Evolutionary conservation across 2,888 invertebrate genomes (phyloP).

Genomic region (Synanthedon tipuliformis): DNA sequence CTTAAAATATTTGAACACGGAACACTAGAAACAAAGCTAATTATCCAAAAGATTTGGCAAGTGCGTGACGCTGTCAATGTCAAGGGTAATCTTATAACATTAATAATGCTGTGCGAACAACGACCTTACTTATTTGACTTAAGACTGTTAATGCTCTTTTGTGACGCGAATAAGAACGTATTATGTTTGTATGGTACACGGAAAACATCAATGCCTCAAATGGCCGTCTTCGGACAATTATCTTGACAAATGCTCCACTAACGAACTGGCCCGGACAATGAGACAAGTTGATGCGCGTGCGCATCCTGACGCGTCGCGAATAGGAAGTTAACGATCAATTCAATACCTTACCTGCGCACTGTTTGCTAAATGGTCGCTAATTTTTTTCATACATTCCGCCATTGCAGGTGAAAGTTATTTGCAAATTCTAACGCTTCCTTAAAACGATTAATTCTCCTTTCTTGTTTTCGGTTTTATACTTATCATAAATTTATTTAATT

Average conservation of each 20-base stretch:
- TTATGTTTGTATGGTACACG: conserved; percentile 16
- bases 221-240: conserved; percentile 49
- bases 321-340: conserved; percentile 49
- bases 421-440: conserved; percentile 6
- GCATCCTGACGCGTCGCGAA: conserved; percentile 38
- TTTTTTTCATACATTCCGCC: conserved; percentile 17
- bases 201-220: conserved; percentile 48
- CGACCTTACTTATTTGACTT: conserved; percentile 2
- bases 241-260: conserved; percentile 60
- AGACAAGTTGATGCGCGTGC: conserved; percentile 31
- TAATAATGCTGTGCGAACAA: not conserved
- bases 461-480: no score
- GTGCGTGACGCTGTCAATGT: conserved; percentile 43
- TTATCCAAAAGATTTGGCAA: conserved; percentile 32
- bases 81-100: conserved; percentile 26
- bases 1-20: not conserved
- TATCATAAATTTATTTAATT: no score
- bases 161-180: not conserved
- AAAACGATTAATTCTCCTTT: no score
- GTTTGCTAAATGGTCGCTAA: conserved; percentile 36
- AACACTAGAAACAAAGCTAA: conserved; percentile 9
- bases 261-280: conserved; percentile 41
- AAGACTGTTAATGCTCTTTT: not conserved
- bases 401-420: conserved; percentile 29
- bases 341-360: conserved; percentile 25